Percentiles rank a stretch among this genome's conserved stretches.
Evolutionary conservation across 1,140 invertebrate species (phyloP).

Genomic region (Ditylenchus dipsaci): DNA sequence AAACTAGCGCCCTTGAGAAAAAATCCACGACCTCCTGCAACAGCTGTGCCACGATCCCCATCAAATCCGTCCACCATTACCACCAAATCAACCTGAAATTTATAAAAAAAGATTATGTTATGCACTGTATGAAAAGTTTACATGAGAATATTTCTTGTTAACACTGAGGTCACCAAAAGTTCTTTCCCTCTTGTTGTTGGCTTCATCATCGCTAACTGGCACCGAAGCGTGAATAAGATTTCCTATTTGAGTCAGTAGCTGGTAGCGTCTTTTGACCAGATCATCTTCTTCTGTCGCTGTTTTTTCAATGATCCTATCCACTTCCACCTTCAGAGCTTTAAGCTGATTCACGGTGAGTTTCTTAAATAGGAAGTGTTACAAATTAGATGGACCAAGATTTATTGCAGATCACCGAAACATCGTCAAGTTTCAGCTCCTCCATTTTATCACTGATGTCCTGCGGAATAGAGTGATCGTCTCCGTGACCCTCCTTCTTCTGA

Average conservation of each 20-base stretch:
- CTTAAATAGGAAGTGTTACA: constrained; percentile 15
- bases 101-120: not conserved
- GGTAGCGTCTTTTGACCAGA: constrained; percentile 74
- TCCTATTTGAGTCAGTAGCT: constrained; percentile 80
- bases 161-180: constrained; percentile 79
- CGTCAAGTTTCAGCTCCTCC: constrained; percentile 69
- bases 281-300: constrained; percentile 70
- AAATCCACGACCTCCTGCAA: constrained; percentile 90
- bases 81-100: constrained; percentile 60
- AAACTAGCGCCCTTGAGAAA: constrained; percentile 80
- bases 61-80: constrained; percentile 97
- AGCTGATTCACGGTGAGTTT: constrained; percentile 79
- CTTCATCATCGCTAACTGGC: constrained; percentile 86
- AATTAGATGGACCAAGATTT: constrained; percentile 11
- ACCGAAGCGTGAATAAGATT: constrained; percentile 88
- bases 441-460: constrained; percentile 67
- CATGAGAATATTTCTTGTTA: constrained; percentile 88
- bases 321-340: constrained; percentile 72
- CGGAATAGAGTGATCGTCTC: constrained; percentile 70
- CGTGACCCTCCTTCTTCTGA: constrained; percentile 73
- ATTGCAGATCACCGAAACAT: constrained; percentile 62
- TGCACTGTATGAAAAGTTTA: not conserved
- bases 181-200: constrained; percentile 75
- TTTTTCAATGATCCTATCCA: constrained; percentile 77
- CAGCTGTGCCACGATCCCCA: constrained; percentile 79